These are phyloP conservation scores for Neodiprion lecontei DNA, from an alignment of 1,140 invertebrate genomes.

Conservation along the genomic window DNA sequence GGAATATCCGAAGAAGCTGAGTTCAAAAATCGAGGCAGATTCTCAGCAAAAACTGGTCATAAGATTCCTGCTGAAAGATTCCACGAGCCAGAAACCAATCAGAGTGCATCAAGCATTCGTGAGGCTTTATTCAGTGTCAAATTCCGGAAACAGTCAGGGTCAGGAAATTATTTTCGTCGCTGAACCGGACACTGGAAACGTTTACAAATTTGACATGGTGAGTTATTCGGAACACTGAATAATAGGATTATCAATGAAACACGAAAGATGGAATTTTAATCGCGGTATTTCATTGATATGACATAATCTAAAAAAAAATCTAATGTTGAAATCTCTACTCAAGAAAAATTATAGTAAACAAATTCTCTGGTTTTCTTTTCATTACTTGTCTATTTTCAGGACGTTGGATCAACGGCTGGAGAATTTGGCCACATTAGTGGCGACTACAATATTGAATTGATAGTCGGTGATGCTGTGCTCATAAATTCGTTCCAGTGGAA, in stretches of 20 bases:
- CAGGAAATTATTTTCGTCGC: slow-evolving; percentile 93
- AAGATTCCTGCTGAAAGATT: slow-evolving; percentile 82
- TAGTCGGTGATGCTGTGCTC: slow-evolving; percentile 89
- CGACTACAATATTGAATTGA: slow-evolving; percentile 82
- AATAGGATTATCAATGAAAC: slow-evolving; percentile 13
- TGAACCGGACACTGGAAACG: slow-evolving; percentile 81
- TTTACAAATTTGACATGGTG: slow-evolving; percentile 93
- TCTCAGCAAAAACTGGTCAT: slow-evolving; percentile 88
- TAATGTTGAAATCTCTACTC: neutral
- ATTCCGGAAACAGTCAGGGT: slow-evolving; percentile 61
- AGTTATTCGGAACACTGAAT: slow-evolving; percentile 36
- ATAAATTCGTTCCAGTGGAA: slow-evolving; percentile 90
- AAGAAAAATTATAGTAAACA: neutral
- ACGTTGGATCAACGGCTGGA: slow-evolving; percentile 79
- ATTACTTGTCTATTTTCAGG: slow-evolving; percentile 64
- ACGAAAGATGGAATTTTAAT: slow-evolving; percentile 28
- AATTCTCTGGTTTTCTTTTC: slow-evolving; percentile 1
- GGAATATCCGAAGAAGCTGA: slow-evolving; percentile 74
- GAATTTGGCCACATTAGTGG: slow-evolving; percentile 83
- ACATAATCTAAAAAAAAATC: neutral
- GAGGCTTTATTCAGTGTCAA: slow-evolving; percentile 65
- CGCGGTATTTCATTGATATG: slow-evolving; percentile 15
- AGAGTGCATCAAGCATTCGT: slow-evolving; percentile 94
- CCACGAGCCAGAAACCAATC: slow-evolving; percentile 70
- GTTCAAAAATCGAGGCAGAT: slow-evolving; percentile 78